Conservation (phyloP, 35 echinoderm and acorn worm genomes). For the Anneissia japonica region DNA sequence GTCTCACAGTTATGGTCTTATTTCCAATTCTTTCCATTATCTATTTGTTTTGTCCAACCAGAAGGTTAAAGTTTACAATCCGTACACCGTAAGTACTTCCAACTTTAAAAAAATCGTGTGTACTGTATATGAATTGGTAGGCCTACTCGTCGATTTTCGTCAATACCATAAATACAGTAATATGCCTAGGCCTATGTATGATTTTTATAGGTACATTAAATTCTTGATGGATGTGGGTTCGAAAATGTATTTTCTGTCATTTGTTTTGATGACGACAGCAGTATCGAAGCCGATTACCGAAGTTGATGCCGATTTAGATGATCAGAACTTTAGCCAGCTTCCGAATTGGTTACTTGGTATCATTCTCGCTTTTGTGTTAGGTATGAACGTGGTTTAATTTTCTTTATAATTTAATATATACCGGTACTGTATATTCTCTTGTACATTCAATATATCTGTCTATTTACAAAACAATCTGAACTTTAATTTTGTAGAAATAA, state of each 20-base stretch:
- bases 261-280: conserved; percentile 67
- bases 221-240: conserved; percentile 86
- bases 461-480: too few relatives aligned
- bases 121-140: neutral
- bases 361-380: conserved; percentile 61
- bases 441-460: too few relatives aligned
- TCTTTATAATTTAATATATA: too few relatives aligned
- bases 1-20: conserved; percentile 40
- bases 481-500: too few relatives aligned
- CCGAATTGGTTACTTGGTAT: conserved; percentile 39
- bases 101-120: neutral
- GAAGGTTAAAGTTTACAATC: conserved; percentile 37
- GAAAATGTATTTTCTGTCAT: conserved; percentile 65
- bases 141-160: neutral
- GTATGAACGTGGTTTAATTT: conserved; percentile 19
- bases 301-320: conserved; percentile 1
- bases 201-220: conserved; percentile 61
- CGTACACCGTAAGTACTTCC: conserved; percentile 71
- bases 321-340: conserved; percentile 43
- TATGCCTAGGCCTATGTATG: neutral
- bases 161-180: neutral
- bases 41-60: conserved; percentile 40
- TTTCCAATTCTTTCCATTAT: conserved; percentile 67
- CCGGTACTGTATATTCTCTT: too few relatives aligned
- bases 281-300: conserved; percentile 14